A percentile compares a stretch with the other conserved stretches of the same genome.
These are phyloP conservation scores for Hestina assimilis DNA, from an alignment of 1,140 invertebrate species.

Conservation along the genomic window DNA sequence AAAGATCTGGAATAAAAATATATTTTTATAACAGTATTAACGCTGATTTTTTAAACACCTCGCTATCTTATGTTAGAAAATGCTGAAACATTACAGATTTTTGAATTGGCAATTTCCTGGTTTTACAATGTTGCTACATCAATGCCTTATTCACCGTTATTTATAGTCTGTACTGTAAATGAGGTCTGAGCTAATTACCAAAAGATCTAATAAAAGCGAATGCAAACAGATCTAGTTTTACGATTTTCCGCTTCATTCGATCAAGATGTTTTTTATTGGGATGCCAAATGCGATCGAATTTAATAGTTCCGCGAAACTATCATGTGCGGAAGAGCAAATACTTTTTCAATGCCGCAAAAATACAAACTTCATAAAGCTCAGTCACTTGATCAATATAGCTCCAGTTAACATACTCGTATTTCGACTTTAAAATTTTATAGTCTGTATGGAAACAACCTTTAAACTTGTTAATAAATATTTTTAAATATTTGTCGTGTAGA, in stretches of 20 bases:
- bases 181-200: neutral
- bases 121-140: neutral
- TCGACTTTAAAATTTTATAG: neutral
- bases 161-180: neutral
- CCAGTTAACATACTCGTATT: too few species aligned
- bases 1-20: slow-evolving; percentile 1
- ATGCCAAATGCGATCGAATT: neutral
- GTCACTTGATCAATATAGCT: too few species aligned
- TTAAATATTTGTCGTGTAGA: neutral
- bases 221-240: slow-evolving; percentile 12
- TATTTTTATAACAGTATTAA: slow-evolving; percentile 7
- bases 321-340: neutral
- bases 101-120: slow-evolving; percentile 5
- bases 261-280: neutral
- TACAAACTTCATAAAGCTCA: too few species aligned
- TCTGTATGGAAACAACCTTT: neutral
- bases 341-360: too few species aligned
- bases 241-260: slow-evolving; percentile 3
- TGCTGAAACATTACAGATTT: neutral
- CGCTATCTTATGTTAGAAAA: slow-evolving; percentile 7
- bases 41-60: slow-evolving; percentile 3
- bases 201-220: slow-evolving; percentile 10
- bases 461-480: neutral
- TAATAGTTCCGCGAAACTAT: neutral
- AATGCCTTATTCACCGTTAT: neutral